These are phyloP conservation scores for Holacanthus passer DNA, from an alignment of 2,113 vertebrate species.

Conservation along the genomic window DNA sequence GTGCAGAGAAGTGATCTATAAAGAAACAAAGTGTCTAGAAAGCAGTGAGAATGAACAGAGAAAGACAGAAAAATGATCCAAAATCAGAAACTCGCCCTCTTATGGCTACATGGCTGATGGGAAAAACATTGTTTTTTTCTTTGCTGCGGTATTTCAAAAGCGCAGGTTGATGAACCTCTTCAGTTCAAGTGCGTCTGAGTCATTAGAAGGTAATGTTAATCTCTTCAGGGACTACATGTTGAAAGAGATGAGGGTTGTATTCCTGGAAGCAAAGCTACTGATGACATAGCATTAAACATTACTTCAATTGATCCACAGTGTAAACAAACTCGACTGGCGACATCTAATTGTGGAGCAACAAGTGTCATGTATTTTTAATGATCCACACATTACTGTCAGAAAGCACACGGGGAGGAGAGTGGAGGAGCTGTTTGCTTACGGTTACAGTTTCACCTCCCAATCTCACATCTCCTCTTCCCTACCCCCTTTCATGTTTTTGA, in stretches of 20 bases:
- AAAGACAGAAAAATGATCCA: not conserved
- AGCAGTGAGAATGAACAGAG: not conserved
- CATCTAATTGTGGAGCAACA: constrained; percentile 58
- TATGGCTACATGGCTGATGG: not conserved
- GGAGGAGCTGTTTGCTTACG: constrained; percentile 48
- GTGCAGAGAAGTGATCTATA: not conserved
- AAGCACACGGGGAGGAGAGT: constrained; percentile 18
- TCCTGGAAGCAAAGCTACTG: constrained; percentile 50
- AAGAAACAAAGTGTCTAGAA: not conserved
- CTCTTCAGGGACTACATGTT: constrained; percentile 5
- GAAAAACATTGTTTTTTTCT: not conserved
- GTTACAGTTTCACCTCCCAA: constrained; percentile 55
- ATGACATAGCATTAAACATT: constrained; percentile 61
- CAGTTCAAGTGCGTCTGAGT: constrained; percentile 2
- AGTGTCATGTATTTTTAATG: constrained; percentile 69
- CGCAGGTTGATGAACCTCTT: constrained; percentile 2
- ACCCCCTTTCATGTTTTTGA: constrained; percentile 59
- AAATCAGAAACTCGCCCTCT: not conserved
- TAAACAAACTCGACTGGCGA: constrained; percentile 49
- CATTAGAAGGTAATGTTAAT: constrained; percentile 32
- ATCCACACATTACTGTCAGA: constrained; percentile 44
- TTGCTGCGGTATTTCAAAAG: not conserved
- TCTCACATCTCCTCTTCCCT: constrained; percentile 49
- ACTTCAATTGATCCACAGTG: constrained; percentile 44
- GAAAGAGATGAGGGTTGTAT: constrained; percentile 43